A percentile compares a stretch with the other conserved stretches of the same genome.
phyloP scores from a whole-genome alignment of 2,888 invertebrate genomes.

The Nebria salina region DNA sequence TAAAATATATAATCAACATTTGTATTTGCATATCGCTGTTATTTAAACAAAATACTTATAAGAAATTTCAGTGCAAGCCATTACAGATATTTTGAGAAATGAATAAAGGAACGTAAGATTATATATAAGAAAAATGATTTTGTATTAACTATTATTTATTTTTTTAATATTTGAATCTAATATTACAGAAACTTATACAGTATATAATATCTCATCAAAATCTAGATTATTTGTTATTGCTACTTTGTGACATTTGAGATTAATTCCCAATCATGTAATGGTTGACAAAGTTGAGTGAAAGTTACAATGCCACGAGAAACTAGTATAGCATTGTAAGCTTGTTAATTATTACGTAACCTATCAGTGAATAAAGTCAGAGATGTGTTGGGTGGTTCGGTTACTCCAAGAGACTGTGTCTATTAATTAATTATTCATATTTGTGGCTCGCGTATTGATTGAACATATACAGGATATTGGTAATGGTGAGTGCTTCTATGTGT shows the following conservation, averaged over 20 bases:
- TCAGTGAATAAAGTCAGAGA: background rate
- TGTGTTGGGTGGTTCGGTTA: background rate
- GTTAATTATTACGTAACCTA: background rate
- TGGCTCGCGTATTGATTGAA: background rate
- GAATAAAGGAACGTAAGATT: too few relatives aligned
- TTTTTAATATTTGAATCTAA: too few relatives aligned
- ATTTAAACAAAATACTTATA: too few relatives aligned
- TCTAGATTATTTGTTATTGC: background rate
- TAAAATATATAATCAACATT: too few relatives aligned
- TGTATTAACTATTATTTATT: too few relatives aligned
- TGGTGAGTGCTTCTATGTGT: background rate
- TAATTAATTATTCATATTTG: constrained; percentile 1
- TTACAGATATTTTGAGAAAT: too few relatives aligned
- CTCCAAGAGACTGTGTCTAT: background rate
- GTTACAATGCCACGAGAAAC: background rate
- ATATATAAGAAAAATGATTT: too few relatives aligned
- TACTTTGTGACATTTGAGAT: background rate
- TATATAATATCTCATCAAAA: background rate
- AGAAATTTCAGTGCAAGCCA: too few relatives aligned
- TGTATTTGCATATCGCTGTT: too few relatives aligned
- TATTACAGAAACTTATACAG: too few relatives aligned
- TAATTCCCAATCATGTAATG: background rate
- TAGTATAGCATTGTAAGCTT: background rate
- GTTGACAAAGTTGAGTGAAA: background rate
- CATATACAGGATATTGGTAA: background rate